These are phyloP conservation scores for Oxyteleia sp. DNA, from an alignment of 2,888 invertebrate species.

Conservation along the genomic window DNA sequence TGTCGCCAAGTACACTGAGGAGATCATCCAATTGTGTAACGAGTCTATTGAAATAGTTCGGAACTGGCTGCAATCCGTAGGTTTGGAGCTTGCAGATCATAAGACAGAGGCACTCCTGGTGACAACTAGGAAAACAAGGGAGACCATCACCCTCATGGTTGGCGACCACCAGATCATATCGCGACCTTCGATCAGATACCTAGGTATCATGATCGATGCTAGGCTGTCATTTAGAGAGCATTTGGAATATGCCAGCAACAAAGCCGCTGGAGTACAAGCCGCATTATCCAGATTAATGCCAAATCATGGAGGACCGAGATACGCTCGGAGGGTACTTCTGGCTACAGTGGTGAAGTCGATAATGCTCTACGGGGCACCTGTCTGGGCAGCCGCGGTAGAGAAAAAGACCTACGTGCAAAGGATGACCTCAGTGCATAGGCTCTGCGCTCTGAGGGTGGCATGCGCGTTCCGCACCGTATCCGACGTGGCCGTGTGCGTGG, in stretches of 20 bases:
- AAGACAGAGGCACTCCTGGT: neutral
- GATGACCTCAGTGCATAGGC: neutral
- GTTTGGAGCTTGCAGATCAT: neutral
- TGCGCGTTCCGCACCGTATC: no score
- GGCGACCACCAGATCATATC: neutral
- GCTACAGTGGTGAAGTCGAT: neutral
- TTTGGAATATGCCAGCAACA: neutral
- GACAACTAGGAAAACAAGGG: neutral
- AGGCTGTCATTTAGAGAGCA: neutral
- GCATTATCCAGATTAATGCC: neutral
- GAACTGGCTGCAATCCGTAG: neutral
- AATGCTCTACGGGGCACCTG: neutral
- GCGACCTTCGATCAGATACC: neutral
- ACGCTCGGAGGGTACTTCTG: neutral
- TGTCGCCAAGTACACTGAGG: neutral
- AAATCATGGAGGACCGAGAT: neutral
- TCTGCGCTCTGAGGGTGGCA: neutral
- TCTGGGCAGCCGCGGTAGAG: neutral
- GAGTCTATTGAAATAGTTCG: neutral
- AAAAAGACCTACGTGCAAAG: neutral
- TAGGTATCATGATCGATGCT: neutral
- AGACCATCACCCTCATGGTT: neutral
- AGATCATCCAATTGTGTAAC: neutral
- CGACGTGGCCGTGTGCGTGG: no score
- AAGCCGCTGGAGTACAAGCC: neutral